Base-by-base conservation (phyloP, 2,113 vertebrate species). In the Brachyistius frenatus region DNA sequence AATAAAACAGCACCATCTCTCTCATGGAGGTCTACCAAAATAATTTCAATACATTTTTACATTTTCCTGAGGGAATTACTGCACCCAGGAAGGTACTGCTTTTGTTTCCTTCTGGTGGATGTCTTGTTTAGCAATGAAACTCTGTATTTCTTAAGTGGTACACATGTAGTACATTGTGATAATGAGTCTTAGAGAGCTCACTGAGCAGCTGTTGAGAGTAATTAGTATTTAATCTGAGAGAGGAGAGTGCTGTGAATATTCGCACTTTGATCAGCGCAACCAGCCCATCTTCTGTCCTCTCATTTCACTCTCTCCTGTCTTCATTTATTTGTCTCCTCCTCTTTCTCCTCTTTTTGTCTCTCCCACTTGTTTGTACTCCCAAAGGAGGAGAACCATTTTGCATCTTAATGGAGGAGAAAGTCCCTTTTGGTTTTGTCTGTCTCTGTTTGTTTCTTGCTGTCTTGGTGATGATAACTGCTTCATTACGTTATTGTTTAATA, bases 141-240 rank as follows among this genome's bases (percentile, higher is more conserved):
- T 62, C 64, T 73, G 84, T 81, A 70, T 86, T 86, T 78, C 86
- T 61, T 75, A 88, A 90, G 87, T 81, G 70, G 83, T 90, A 91
- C 90, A 89, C 90, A 78, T 91, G 91, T 92, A 78, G 46, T 81
- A 89, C 88, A 85, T 64, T 83, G 87, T 85, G 84, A 87, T 93
- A 93, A 93, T 91, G 89, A 91, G 84, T 77, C 78, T 87, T 84
- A 83, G 87, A 54, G 15, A 89, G 80, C 86, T 91, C 89, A 80
- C 84, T 78, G 86, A 89, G 90, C 90, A 93, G 88, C 89, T 93
- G 91, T 88, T 93, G 90, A 89, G 89, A 83, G 83, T 91, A 92
- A 93, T 93, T 91, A 91, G 81, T 88, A 81, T 89, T 91, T 90
- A 88, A 88, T 93, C 88, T 90, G 10, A n/a, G 78, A 78, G 87